Evolutionary conservation across 2,113 vertebrate species (phyloP).

Genomic region (Tetrax tetrax): DNA sequence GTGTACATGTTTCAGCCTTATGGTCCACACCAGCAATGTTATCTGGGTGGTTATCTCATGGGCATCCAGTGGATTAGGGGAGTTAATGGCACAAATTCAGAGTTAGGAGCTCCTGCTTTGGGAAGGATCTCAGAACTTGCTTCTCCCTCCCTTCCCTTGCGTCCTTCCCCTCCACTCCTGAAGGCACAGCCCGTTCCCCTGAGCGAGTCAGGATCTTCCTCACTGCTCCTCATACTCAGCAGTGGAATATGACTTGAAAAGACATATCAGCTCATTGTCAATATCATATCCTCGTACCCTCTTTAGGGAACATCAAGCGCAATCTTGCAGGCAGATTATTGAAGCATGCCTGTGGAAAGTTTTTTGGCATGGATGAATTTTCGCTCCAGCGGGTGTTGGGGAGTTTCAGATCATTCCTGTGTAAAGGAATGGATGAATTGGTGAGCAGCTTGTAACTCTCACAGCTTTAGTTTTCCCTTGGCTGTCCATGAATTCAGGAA

Average conservation of each 20-base stretch:
- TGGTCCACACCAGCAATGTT: neutral
- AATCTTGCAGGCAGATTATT: neutral
- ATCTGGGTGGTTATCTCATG: neutral
- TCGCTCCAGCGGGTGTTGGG: neutral
- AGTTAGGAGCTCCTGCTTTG: neutral
- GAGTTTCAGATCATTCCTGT: neutral
- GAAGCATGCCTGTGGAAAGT: neutral
- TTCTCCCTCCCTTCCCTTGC: neutral
- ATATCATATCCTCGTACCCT: neutral
- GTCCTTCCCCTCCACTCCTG: neutral
- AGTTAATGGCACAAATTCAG: neutral
- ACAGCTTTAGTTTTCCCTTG: constrained; percentile 50
- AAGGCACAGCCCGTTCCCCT: neutral
- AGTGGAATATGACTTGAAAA: neutral
- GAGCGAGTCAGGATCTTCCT: neutral
- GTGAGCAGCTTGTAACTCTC: constrained; percentile 31
- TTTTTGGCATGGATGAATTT: constrained; percentile 30
- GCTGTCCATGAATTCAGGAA: constrained; percentile 24
- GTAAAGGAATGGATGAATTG: constrained; percentile 6
- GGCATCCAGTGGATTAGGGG: neutral
- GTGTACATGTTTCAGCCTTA: neutral
- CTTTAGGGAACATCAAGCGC: constrained; percentile 6
- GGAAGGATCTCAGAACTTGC: neutral
- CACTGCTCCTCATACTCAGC: fast-evolving
- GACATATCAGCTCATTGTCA: neutral